phyloP scores from a whole-genome alignment of 2,888 invertebrate species.

The Epinotia ramella region DNA sequence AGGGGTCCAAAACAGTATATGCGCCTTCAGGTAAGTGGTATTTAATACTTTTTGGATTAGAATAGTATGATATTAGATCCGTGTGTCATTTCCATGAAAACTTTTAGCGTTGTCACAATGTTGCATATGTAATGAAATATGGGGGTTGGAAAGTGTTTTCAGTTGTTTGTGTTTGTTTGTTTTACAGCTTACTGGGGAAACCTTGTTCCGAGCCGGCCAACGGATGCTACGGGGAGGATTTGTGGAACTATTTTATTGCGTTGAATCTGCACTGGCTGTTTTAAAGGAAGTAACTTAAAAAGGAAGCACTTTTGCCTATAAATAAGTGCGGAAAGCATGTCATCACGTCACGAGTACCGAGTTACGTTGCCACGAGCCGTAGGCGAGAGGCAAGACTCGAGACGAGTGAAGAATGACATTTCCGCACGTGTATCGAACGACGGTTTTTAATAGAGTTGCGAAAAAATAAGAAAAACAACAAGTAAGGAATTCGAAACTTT shows the following conservation, averaged over 20 bases:
- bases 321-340: too few relatives aligned
- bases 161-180: conserved; percentile 13
- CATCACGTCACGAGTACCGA: too few relatives aligned
- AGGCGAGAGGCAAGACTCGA: too few relatives aligned
- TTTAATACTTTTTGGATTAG: not conserved
- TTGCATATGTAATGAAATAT: conserved; percentile 24
- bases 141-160: conserved; percentile 21
- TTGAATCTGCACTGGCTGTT: not conserved
- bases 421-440: too few relatives aligned
- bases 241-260: not conserved
- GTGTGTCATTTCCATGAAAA: conserved; percentile 20
- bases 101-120: conserved; percentile 22
- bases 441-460: too few relatives aligned
- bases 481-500: too few relatives aligned
- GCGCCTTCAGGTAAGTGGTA: not conserved
- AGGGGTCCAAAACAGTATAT: not conserved
- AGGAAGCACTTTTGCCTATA: not conserved
- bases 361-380: too few relatives aligned
- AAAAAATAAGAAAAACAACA: too few relatives aligned
- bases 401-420: too few relatives aligned
- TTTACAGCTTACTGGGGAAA: conserved; percentile 4
- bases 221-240: not conserved
- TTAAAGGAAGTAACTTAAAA: too few relatives aligned
- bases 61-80: conserved; percentile 7
- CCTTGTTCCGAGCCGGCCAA: not conserved